Conservation (phyloP, 2,797 vertebrate species). For the Pipistrellus pygmaeus region DNA sequence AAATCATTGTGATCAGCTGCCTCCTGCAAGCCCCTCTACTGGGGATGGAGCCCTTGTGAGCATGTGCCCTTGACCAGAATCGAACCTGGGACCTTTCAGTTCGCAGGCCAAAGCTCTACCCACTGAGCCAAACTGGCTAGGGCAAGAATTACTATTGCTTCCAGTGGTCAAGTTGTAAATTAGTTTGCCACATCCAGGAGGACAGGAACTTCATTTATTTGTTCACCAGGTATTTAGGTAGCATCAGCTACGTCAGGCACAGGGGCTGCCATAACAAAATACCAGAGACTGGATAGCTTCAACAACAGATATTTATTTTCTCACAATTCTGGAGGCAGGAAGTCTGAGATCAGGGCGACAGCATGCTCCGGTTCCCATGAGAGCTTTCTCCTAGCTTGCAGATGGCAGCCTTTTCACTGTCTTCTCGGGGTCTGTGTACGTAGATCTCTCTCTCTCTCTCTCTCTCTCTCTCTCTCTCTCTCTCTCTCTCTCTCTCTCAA, state of each 20-base stretch:
- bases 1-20: too few species aligned
- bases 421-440: background rate
- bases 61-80: too few species aligned
- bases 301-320: conserved; percentile 15
- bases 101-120: too few species aligned
- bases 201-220: conserved; percentile 25
- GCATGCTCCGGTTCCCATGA: background rate
- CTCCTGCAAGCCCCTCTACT: too few species aligned
- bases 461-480: too few species aligned
- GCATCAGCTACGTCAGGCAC: background rate
- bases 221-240: conserved; percentile 18
- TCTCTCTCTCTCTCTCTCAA: background rate
- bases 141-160: background rate
- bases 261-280: background rate
- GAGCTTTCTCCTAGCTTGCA: background rate
- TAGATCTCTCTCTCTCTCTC: background rate
- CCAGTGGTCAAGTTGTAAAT: conserved; percentile 21
- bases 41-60: too few species aligned
- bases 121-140: too few species aligned
- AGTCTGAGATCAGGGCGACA: background rate
- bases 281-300: background rate
- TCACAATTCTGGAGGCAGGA: background rate
- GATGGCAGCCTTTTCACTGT: background rate
- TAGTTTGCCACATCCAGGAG: conserved; percentile 2
- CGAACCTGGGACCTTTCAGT: too few species aligned